These are phyloP conservation scores for Pteruthius melanotis DNA, from an alignment of 2,113 vertebrate genomes.

Conservation along the genomic window DNA sequence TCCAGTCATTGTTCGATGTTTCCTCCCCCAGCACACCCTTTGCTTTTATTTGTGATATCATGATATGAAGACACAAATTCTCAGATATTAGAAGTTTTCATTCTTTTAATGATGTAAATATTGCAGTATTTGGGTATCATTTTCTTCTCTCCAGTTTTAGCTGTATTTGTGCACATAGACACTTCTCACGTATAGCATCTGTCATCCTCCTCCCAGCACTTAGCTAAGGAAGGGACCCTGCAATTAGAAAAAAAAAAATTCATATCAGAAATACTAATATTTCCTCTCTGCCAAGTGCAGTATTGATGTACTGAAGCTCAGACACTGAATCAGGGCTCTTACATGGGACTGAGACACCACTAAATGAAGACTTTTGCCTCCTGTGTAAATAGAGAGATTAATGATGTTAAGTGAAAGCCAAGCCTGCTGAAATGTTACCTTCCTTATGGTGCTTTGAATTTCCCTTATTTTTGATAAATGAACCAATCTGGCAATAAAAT, in stretches of 20 bases:
- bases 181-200: not conserved
- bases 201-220: not conserved
- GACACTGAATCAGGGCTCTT: conserved; percentile 60
- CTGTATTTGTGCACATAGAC: not conserved
- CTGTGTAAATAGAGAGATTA: conserved; percentile 79
- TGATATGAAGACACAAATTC: conserved; percentile 6
- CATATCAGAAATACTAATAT: conserved; percentile 60
- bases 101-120: not conserved
- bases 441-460: conserved; percentile 79
- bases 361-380: conserved; percentile 72
- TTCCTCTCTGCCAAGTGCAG: conserved; percentile 53
- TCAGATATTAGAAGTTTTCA: conserved; percentile 1
- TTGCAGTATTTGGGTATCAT: not conserved
- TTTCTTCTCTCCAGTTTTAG: not conserved
- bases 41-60: conserved; percentile 32
- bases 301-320: conserved; percentile 53
- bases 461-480: conserved; percentile 82
- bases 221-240: not conserved
- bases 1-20: conserved; percentile 41
- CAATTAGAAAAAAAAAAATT: conserved; percentile 24
- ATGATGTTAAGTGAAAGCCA: conserved; percentile 73
- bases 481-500: conserved; percentile 80
- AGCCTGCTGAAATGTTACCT: conserved; percentile 77
- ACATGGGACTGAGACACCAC: conserved; percentile 41
- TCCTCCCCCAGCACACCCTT: not conserved